A percentile compares a stretch with the other conserved stretches of the same genome.
phyloP scores from a whole-genome alignment of 1,140 invertebrate species.

The Apis florea region DNA sequence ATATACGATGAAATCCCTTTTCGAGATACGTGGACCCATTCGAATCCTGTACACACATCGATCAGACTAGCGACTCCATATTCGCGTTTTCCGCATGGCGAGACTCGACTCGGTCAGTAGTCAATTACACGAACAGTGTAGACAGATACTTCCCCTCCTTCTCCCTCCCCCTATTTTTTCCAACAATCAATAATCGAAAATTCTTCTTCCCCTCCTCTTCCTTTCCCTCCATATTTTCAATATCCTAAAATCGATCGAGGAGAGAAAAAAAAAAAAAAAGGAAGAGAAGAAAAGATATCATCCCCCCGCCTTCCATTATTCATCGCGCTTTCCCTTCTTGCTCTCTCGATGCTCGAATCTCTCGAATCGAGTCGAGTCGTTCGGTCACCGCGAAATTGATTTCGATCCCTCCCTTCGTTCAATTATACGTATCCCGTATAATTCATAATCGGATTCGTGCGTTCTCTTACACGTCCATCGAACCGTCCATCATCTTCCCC shows the following conservation, averaged over 20 bases:
- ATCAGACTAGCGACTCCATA: not conserved
- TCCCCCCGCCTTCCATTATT: no score
- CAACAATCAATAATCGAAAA: no score
- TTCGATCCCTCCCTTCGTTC: conserved; percentile 1
- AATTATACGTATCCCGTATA: conserved; percentile 52
- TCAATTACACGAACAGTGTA: not conserved
- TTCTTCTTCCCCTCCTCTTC: not conserved
- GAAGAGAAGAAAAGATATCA: no score
- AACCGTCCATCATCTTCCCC: conserved; percentile 3
- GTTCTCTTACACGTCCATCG: conserved; percentile 52
- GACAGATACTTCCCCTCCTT: not conserved
- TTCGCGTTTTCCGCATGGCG: not conserved
- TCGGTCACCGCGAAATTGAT: not conserved
- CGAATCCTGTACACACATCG: conserved; percentile 1
- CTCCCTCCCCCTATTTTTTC: no score
- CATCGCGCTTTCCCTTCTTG: no score
- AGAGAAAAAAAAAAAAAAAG: no score
- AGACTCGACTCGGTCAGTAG: not conserved
- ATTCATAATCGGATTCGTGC: conserved; percentile 53
- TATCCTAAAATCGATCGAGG: no score
- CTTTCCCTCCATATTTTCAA: not conserved
- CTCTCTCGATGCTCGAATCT: no score
- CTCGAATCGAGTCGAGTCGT: not conserved
- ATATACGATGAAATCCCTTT: not conserved
- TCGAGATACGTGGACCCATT: not conserved